These are phyloP conservation scores for Stenotaenia linearis DNA, from an alignment of 2,888 invertebrate species.

Conservation along the genomic window DNA sequence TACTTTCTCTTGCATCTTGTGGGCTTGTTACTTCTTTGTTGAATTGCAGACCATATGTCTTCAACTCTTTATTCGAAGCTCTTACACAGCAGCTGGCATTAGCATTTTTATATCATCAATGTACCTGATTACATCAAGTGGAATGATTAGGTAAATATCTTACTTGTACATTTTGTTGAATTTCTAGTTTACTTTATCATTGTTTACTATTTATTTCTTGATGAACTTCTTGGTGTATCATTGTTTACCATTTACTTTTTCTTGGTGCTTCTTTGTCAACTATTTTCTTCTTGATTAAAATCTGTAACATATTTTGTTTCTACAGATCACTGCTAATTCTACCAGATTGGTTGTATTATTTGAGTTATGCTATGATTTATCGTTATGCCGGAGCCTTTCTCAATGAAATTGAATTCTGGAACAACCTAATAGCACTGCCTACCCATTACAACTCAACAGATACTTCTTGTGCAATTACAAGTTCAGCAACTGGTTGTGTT, in stretches of 20 bases:
- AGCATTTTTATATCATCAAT: slow-evolving; percentile 72
- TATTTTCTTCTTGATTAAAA: too few relatives aligned
- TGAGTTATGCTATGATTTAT: slow-evolving; percentile 71
- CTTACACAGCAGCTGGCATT: slow-evolving; percentile 67
- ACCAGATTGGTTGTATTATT: slow-evolving; percentile 73
- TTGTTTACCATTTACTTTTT: too few relatives aligned
- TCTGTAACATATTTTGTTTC: too few relatives aligned
- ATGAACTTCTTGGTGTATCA: too few relatives aligned
- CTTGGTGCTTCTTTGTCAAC: too few relatives aligned
- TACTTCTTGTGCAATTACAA: background rate
- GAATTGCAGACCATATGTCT: slow-evolving; percentile 79
- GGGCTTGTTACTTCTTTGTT: slow-evolving; percentile 77
- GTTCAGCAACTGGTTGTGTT: slow-evolving; percentile 42
- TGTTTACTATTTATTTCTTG: too few relatives aligned
- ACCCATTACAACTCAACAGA: slow-evolving; percentile 36
- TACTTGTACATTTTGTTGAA: too few relatives aligned
- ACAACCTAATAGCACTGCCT: slow-evolving; percentile 40
- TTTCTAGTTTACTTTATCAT: too few relatives aligned
- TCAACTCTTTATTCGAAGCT: slow-evolving; percentile 71
- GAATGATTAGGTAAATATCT: slow-evolving; percentile 62
- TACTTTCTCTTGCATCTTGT: slow-evolving; percentile 65
- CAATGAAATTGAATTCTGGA: slow-evolving; percentile 62
- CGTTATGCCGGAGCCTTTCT: slow-evolving; percentile 72
- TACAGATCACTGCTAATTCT: slow-evolving; percentile 72
- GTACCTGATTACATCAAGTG: slow-evolving; percentile 61